Evolutionary conservation across 2,797 vertebrate genomes (phyloP), one percentile per base, ranked within the genome.

Genomic region (Hirundo rustica): DNA sequence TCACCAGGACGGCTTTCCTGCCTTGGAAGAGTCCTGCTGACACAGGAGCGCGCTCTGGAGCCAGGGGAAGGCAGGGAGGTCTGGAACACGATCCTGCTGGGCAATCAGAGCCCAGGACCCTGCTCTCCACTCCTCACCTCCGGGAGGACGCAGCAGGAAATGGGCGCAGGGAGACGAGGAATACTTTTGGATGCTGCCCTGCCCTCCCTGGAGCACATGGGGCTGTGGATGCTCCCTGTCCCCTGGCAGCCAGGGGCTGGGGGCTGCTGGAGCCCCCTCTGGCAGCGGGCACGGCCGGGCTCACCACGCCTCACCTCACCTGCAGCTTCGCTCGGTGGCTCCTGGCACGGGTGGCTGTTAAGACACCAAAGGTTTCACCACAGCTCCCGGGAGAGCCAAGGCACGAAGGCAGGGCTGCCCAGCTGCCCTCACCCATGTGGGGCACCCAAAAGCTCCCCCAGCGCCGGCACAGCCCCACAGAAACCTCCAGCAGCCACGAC

Each of bases 241-340:
- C 47, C 88, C 60, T 11, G 22, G 57, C 47, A 73, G 34, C 23
- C 85, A 13, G 20, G 20, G 27, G 40, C 40, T 67, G 72, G 38
- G 77, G 55, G 51, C 47, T 17, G 8, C 71, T 30, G 2, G 11
- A 86, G 42, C 77, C 57, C 60, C 29, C 57, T 65, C 45, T 21
- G 3, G 64, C 66, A 65, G 54, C 2, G 0, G 60, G 34, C 53
- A 72, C 2, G 0, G 64, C 47, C 0, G 0, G 29, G 65, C 45
- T 92, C 71, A 38, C 42, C 11, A 2, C 3, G 0, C n/a, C 89
- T 79, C 95, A 0, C n/a, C 89, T 79, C 95, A 78, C 85, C 95
- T 67, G 88, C 82, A 85, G 77, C 88, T 88, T 76, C 1, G 2
- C 38, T 26, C 30, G 6, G 58, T 42, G 89, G 54, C 44, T 93